Conservation (phyloP, 2,113 vertebrate genomes). For the Ciconia boyciana region DNA sequence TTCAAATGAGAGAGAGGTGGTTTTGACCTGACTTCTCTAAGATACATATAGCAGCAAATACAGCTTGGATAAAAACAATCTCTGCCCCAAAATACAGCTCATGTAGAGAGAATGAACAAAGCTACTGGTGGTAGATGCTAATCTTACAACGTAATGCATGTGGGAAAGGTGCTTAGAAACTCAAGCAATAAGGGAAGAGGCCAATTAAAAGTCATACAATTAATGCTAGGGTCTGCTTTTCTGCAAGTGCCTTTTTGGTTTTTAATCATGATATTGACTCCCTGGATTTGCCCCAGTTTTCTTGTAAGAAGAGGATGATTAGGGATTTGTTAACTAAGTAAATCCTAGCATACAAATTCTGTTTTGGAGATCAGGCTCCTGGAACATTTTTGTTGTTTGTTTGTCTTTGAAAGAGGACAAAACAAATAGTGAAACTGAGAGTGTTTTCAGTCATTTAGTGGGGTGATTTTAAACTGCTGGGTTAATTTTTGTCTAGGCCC, state of each 20-base stretch:
- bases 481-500: slow-evolving; percentile 43
- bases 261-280: not conserved
- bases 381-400: not conserved
- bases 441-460: not conserved
- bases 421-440: not conserved
- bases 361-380: not conserved
- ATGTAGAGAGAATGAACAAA: not conserved
- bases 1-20: not conserved
- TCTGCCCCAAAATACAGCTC: not conserved
- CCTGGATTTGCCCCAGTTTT: not conserved
- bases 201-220: not conserved
- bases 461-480: not conserved
- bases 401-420: not conserved
- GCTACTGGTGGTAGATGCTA: not conserved
- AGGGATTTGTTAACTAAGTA: not conserved
- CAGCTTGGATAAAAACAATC: not conserved
- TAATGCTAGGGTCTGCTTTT: not conserved
- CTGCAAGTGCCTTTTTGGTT: not conserved
- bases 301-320: not conserved
- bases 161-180: not conserved
- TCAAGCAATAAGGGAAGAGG: not conserved
- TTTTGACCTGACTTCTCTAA: not conserved
- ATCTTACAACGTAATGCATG: not conserved
- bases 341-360: not conserved
- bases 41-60: not conserved